Evolutionary conservation across 1,140 invertebrate genomes (phyloP), one percentile per base, ranked within the genome.

Genomic region (Drosophila santomea): DNA sequence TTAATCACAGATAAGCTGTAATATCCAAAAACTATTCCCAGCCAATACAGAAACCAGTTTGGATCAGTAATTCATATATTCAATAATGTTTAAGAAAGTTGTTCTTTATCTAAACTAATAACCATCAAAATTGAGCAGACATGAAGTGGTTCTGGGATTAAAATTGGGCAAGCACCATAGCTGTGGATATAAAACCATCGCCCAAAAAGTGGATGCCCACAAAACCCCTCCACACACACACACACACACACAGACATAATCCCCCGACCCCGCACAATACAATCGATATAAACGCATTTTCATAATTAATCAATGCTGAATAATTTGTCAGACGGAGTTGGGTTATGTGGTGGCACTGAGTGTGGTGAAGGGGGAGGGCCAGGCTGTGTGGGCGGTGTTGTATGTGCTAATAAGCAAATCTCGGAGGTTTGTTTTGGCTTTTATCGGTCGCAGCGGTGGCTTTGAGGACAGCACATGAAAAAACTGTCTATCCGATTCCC

Each of bases 251-350:
- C 54, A 2, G 23, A 41, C 38, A 45, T 12, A 25, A 58, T 28
- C 73, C 57, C 38, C 23, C 51, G 39, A 45, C 43, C 43, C 45
- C 50, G 47, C 54, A 57, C 44, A 54, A 48, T 57, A 66, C 82
- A 88, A 88, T 86, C 82, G 82, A 86, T 86, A 86, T 88, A 88
- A 86, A 86, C 83, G 83, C 83, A 86, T 86, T 86, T 88, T 86
- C 82, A 86, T 86, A 86, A 86, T 86, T 86, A 86, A 86, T 86
- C 82, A 86, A 86, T 86, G 82, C 83, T 88, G 82, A 88, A 86
- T 86, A 88, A 86, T 86, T 88, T 75, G 83, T 75, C 61, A 56
- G 82, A 60, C 63, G 62, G 67, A 44, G 73, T 20, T 47, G 54
- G 77, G 63, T 32, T 55, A 58, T 67, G 55, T 68, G 69, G 74